These are phyloP conservation scores for Sphenodon punctatus DNA, from an alignment of 2,797 vertebrate species.

Conservation along the genomic window DNA sequence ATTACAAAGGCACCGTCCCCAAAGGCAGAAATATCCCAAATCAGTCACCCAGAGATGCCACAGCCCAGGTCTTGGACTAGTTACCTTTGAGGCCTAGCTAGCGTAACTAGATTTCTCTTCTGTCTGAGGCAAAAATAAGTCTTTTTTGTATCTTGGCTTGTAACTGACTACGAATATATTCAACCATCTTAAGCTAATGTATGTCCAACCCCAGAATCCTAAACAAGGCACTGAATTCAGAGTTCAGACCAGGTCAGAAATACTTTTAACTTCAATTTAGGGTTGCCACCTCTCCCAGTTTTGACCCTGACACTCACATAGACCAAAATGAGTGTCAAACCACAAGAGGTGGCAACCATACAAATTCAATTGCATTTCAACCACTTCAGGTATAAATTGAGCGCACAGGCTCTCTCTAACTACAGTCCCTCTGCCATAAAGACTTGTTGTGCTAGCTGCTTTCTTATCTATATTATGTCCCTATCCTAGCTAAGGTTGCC, in stretches of 20 bases:
- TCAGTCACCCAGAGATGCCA: neutral
- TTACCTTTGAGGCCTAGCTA: neutral
- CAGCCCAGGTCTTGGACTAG: neutral
- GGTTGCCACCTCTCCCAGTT: too few relatives aligned
- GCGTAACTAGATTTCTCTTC: neutral
- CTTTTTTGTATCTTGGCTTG: neutral
- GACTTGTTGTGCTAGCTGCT: neutral
- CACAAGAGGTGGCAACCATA: too few relatives aligned
- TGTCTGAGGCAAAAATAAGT: neutral
- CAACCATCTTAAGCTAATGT: neutral
- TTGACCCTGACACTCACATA: too few relatives aligned
- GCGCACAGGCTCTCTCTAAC: too few relatives aligned
- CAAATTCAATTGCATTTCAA: fast-evolving
- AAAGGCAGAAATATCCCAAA: neutral
- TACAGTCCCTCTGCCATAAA: neutral
- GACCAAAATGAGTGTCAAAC: too few relatives aligned
- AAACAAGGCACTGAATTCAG: neutral
- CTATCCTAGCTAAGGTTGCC: too few relatives aligned
- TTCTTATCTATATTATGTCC: neutral
- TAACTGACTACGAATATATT: neutral
- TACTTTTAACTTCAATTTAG: neutral
- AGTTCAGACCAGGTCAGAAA: neutral
- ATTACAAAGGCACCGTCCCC: too few relatives aligned
- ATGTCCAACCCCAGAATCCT: fast-evolving
- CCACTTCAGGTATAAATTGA: neutral